phyloP scores from a whole-genome alignment of 1,140 invertebrate species.

The Anastrepha ludens region DNA sequence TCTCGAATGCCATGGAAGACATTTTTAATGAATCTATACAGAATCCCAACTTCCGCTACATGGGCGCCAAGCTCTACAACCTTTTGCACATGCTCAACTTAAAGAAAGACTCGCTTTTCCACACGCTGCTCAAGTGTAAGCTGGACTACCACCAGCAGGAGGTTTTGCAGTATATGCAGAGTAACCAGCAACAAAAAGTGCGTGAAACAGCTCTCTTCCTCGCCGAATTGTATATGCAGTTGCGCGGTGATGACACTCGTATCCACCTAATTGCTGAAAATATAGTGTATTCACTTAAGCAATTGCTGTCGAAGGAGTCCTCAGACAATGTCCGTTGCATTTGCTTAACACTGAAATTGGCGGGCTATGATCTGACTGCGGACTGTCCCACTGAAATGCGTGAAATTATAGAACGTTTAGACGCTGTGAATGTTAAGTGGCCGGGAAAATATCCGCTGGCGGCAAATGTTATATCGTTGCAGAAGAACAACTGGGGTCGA shows the following conservation, averaged over 20 bases:
- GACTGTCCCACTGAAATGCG: conserved; percentile 69
- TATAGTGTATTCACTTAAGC: conserved; percentile 67
- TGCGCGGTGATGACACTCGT: conserved; percentile 70
- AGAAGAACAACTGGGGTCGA: conserved; percentile 72
- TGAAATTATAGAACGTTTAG: conserved; percentile 64
- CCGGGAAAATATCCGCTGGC: conserved; percentile 70
- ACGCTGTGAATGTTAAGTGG: conserved; percentile 62
- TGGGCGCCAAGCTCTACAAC: conserved; percentile 72
- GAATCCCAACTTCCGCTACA: conserved; percentile 72
- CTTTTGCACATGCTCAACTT: conserved; percentile 71
- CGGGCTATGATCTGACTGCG: conserved; percentile 70
- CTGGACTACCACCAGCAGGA: conserved; percentile 70
- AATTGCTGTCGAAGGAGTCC: conserved; percentile 62
- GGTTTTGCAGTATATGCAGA: conserved; percentile 67
- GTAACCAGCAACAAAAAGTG: conserved; percentile 66
- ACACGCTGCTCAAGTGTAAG: conserved; percentile 69
- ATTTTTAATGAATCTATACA: conserved; percentile 72
- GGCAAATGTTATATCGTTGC: conserved; percentile 68
- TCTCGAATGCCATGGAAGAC: conserved; percentile 72
- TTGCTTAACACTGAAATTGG: conserved; percentile 76
- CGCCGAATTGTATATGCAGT: conserved; percentile 71
- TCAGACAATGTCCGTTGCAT: conserved; percentile 76
- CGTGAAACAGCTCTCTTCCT: conserved; percentile 70
- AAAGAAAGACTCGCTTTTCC: conserved; percentile 69
- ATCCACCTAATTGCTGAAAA: conserved; percentile 69